Evolutionary conservation across 1,140 invertebrate species (phyloP).

Genomic region (Conus ventricosus): DNA sequence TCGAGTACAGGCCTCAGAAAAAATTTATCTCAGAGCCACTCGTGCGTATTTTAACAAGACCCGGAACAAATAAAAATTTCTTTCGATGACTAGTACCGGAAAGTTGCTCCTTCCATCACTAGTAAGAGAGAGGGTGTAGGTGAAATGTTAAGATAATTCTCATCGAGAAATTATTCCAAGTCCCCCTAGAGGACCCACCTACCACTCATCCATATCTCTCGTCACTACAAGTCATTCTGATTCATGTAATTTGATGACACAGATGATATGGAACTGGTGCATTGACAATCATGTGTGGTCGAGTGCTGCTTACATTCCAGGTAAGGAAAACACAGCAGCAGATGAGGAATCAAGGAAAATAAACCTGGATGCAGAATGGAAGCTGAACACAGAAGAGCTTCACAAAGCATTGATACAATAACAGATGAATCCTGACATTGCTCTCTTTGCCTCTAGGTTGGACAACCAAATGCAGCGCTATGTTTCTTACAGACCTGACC

Average conservation of each 20-base stretch:
- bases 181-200: no score
- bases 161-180: no score
- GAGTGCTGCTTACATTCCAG: conserved; percentile 39
- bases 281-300: conserved; percentile 43
- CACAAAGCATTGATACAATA: conserved; percentile 4
- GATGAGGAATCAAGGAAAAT: conserved; percentile 36
- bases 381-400: conserved; percentile 39
- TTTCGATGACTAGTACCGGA: no score
- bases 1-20: no score
- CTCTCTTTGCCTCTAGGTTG: conserved; percentile 51
- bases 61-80: no score
- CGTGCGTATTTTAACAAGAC: no score
- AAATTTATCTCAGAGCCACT: no score
- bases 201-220: no score
- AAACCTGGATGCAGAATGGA: conserved; percentile 47
- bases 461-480: conserved; percentile 42
- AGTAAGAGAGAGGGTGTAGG: no score
- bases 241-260: conserved; percentile 40
- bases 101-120: no score
- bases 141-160: no score
- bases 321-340: conserved; percentile 43
- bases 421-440: conserved; percentile 38
- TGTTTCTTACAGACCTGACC: conserved; percentile 49
- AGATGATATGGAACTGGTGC: conserved; percentile 46
- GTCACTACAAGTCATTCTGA: no score